These are phyloP conservation scores for Montifringilla adamsi DNA, from an alignment of 2,113 vertebrate genomes.

Conservation along the genomic window DNA sequence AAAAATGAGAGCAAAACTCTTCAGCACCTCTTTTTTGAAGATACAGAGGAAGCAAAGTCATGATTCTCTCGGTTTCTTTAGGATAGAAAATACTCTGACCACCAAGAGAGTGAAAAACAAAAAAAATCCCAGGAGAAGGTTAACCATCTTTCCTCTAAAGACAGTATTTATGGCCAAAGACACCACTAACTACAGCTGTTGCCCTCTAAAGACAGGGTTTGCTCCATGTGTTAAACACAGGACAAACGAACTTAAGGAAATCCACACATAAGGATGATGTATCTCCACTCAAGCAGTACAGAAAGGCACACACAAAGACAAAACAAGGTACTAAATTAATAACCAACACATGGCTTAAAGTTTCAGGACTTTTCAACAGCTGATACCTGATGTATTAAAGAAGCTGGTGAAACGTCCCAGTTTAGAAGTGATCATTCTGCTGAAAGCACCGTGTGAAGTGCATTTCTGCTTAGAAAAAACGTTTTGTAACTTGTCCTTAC, in stretches of 20 bases:
- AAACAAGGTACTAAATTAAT: not conserved
- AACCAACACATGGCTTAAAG: not conserved
- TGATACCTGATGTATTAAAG: not conserved
- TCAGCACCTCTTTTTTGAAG: not conserved
- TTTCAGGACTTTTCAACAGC: not conserved
- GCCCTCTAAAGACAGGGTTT: constrained; percentile 8
- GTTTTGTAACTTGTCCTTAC: not conserved
- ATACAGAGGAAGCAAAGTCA: not conserved
- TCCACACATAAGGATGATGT: not conserved
- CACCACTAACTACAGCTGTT: constrained; percentile 19
- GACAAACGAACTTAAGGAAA: not conserved
- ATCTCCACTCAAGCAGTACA: not conserved
- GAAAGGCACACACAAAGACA: not conserved
- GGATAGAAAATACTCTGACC: not conserved
- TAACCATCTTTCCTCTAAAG: constrained; percentile 40
- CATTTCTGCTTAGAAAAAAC: not conserved
- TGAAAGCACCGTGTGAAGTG: not conserved
- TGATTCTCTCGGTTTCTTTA: not conserved
- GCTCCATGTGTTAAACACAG: not conserved
- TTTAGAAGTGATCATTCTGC: not conserved
- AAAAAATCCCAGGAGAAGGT: constrained; percentile 10
- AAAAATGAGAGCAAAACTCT: not conserved
- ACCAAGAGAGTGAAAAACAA: not conserved
- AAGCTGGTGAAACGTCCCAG: not conserved
- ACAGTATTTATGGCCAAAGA: constrained; percentile 21